Base-by-base conservation (phyloP, 1,140 invertebrate species). In the Thalassaphorura encarpata region DNA sequence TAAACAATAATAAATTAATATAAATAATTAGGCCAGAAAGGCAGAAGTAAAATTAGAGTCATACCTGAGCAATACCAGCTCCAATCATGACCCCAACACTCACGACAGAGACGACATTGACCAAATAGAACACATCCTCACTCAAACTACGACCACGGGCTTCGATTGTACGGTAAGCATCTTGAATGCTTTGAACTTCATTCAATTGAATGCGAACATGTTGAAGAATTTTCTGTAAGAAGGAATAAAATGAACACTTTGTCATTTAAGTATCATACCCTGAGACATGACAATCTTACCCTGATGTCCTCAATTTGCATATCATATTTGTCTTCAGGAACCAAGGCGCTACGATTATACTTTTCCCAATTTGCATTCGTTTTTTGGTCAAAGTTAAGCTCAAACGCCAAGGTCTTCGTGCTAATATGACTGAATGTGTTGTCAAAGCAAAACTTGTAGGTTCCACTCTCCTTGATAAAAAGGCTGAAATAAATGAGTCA, bases 371-470 rank as follows among this genome's bases (percentile, higher is more conserved):
- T 55, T 26, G 81, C 77, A 8, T 76, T 74, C 18, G 76, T 74
- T 39, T 79, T 76, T 36, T 76, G 74, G 49, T 66, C 73, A 52
- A 84, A 80, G 29, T 85, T 76, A 56, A n/a, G n/a, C n/a, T 88
- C 85, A 68, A 91, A 87, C 67, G 85, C 89, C 0, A 90, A 82
- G 23, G 84, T 81, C 70, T 90, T 91, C 11, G 75, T 72, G 61
- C 82, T 83, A 67, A 85, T 85, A 11, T 78, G 78, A 66, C 84
- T 87, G 67, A 86, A 85, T 4, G 76, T 79, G 66, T 90, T 90
- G 67, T 89, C 86, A 67, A 89, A 87, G 66, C 87, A 89, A 62
- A 51, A 39, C 29, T 21, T 19, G 13, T 19, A 28, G 4, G 23
- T 19, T 28, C 18, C 29, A 39, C 47, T 56, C 54, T 43, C 27